phyloP scores from a whole-genome alignment of 2,113 vertebrate species.

The Andinoacara biseriatus region DNA sequence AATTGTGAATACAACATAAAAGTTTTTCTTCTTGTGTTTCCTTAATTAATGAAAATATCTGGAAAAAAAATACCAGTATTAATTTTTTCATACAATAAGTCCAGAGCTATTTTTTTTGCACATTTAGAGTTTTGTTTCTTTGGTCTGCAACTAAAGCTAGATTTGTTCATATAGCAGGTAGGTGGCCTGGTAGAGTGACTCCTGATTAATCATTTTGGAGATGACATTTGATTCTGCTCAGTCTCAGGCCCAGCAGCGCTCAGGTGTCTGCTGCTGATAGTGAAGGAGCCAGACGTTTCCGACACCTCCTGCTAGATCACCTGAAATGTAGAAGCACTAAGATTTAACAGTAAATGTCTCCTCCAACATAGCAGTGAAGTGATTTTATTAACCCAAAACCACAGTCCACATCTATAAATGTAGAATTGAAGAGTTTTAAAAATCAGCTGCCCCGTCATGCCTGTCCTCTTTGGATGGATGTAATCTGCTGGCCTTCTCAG shows the following conservation, averaged over 20 bases:
- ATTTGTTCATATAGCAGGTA: neutral
- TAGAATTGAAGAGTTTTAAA: neutral
- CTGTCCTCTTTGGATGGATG: conserved; percentile 7
- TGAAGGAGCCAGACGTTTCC: conserved; percentile 2
- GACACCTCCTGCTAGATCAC: neutral
- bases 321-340: neutral
- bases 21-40: neutral
- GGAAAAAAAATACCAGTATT: neutral
- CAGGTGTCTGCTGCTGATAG: conserved; percentile 26
- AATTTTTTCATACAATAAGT: neutral
- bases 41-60: neutral
- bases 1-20: neutral
- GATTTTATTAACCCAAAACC: neutral
- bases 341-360: neutral
- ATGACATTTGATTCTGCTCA: conserved; percentile 39
- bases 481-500: neutral
- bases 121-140: neutral
- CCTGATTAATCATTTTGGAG: conserved; percentile 11
- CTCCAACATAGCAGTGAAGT: neutral
- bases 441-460: neutral
- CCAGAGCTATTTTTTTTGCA: neutral
- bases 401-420: neutral
- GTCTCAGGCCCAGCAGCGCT: neutral
- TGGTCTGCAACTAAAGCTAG: neutral
- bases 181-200: neutral